Percentiles rank a stretch among this genome's conserved stretches.
These are phyloP conservation scores for Nestor notabilis DNA, from an alignment of 2,113 vertebrate genomes.

Conservation along the genomic window DNA sequence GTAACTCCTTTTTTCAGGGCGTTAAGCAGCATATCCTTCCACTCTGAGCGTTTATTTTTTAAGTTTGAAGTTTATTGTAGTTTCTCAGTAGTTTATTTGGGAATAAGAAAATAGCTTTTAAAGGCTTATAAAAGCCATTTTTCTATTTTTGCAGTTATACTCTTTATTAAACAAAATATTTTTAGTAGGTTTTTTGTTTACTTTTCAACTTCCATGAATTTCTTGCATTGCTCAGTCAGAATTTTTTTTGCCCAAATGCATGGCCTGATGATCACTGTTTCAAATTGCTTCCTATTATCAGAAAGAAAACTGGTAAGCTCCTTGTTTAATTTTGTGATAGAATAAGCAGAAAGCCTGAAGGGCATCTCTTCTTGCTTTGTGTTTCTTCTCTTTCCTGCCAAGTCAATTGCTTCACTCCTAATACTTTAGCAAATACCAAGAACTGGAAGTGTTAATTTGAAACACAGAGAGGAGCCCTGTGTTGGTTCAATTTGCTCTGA, in stretches of 20 bases:
- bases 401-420: neutral
- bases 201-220: neutral
- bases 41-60: neutral
- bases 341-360: neutral
- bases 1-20: neutral
- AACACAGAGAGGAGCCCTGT: neutral
- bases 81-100: conserved; percentile 26
- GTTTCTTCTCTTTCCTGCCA: neutral
- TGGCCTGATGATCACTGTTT: neutral
- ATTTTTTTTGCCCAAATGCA: neutral
- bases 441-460: conserved; percentile 41
- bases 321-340: neutral
- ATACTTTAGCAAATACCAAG: neutral
- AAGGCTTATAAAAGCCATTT: conserved; percentile 9
- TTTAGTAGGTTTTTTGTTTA: neutral
- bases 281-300: neutral
- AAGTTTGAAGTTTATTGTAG: neutral
- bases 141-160: neutral
- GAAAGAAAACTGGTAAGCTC: neutral
- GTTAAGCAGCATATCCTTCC: neutral
- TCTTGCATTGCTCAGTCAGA: neutral
- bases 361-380: neutral
- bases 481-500: neutral
- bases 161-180: neutral
- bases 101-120: conserved; percentile 18